Base-by-base conservation (phyloP, 2,888 invertebrate genomes). In the Erynnis tages region DNA sequence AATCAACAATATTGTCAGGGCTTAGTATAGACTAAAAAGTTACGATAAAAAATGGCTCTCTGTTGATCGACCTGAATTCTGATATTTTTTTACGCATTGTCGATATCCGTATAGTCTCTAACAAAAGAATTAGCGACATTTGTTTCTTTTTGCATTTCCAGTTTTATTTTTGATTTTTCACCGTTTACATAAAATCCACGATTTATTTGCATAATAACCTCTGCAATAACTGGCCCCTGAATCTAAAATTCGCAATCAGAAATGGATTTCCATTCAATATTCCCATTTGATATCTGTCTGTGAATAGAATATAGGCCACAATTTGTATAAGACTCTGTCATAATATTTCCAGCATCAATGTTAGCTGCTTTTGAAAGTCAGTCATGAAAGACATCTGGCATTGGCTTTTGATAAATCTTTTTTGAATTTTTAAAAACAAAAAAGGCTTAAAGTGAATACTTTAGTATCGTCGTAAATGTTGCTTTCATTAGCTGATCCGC, bases 241-340 rank as follows among this genome's bases (percentile, higher is more conserved):
- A 41, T 41, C 49, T 48, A 34, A 49, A 49, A 41, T 49, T 49
- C 32, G 41, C 41, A 49, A 49, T 49, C 41, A 41, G 49, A 49
- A 49, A 49, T 49, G 49, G 49, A 41, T 49, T 49, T 40, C 41
- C 32, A 41, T 49, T 49, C 49, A 49, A 49, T 49, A 48, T 38
- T 48, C 30, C 30, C 38, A 23, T 40, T 40, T 32, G 49, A 49
- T 40, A 41, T 43, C 27, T 34, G 34, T 34, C 34, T 35, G 16
- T 50, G 43, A 50, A 50, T 50, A 21, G 49, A 43, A 49, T 41
- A 50, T 50, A 29, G 49, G 49, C 35, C 49, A 43, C 43, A 41
- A 35, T 48, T 48, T 49, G 41, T 49, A 41, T 49, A 41, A 41
- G 40, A 49, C 32, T 48, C 21, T 49, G 49, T 49, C 49, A 41